Conservation (phyloP, 2,113 vertebrate species). For the Corynorhinus townsendii region DNA sequence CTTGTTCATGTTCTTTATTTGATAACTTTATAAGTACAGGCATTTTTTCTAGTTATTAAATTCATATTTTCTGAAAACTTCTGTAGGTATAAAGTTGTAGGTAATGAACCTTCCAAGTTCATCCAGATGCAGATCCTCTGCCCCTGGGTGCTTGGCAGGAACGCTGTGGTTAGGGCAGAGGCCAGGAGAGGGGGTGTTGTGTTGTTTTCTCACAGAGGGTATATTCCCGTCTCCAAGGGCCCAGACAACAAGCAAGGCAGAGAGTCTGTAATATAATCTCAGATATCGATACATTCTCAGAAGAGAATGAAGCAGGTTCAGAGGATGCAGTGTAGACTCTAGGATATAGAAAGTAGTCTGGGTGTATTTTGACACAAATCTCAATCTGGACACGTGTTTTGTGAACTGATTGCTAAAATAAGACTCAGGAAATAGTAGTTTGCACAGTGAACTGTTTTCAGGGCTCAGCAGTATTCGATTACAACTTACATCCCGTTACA, state of each 20-base stretch:
- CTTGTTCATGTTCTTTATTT: not conserved
- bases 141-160: accelerated
- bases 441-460: not conserved
- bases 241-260: not conserved
- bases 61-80: not conserved
- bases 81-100: not conserved
- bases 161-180: not conserved
- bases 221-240: not conserved
- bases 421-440: not conserved
- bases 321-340: not conserved
- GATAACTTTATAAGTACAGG: not conserved
- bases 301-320: not conserved
- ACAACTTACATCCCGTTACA: not conserved
- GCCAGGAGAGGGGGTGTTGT: not conserved
- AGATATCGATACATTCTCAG: not conserved
- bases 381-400: not conserved
- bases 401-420: slow-evolving; percentile 8
- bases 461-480: not conserved
- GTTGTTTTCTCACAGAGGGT: not conserved
- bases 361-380: not conserved
- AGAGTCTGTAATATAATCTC: not conserved
- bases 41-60: not conserved
- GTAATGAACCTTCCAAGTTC: not conserved
- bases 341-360: too few relatives aligned
- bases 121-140: not conserved